Evolutionary conservation across 2,113 vertebrate genomes (phyloP).

Genomic region (Stomatorhinus ivindoensis): DNA sequence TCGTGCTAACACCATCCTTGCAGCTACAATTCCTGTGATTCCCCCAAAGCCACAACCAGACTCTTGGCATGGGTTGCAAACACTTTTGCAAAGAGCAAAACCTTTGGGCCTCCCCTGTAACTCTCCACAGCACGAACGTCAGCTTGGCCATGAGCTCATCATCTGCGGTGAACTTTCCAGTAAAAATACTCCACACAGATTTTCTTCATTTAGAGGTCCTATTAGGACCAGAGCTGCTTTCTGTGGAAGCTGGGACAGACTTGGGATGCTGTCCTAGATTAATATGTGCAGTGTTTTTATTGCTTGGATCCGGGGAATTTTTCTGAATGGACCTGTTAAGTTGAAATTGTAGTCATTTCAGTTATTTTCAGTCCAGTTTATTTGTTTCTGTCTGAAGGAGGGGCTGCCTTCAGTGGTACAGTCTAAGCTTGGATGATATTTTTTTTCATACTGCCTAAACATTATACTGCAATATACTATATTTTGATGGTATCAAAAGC

Average conservation of each 20-base stretch:
- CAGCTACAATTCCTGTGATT: background rate
- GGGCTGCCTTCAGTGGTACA: background rate
- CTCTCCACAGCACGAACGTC: too few relatives aligned
- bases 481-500: background rate
- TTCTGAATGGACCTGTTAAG: background rate
- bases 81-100: background rate
- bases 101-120: background rate
- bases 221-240: slow-evolving; percentile 20
- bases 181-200: slow-evolving; percentile 16
- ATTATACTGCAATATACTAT: background rate
- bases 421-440: background rate
- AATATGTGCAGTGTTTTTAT: slow-evolving; percentile 11
- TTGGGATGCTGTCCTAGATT: background rate
- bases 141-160: background rate
- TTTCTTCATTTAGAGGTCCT: slow-evolving; percentile 16
- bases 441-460: background rate
- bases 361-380: background rate
- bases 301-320: background rate
- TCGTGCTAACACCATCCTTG: background rate
- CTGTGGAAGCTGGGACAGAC: slow-evolving; percentile 11
- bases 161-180: slow-evolving; percentile 13
- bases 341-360: background rate
- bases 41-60: background rate
- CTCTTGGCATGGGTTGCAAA: background rate
- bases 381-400: background rate